Conservation (phyloP, 2,797 vertebrate genomes). For the Betta splendens region DNA sequence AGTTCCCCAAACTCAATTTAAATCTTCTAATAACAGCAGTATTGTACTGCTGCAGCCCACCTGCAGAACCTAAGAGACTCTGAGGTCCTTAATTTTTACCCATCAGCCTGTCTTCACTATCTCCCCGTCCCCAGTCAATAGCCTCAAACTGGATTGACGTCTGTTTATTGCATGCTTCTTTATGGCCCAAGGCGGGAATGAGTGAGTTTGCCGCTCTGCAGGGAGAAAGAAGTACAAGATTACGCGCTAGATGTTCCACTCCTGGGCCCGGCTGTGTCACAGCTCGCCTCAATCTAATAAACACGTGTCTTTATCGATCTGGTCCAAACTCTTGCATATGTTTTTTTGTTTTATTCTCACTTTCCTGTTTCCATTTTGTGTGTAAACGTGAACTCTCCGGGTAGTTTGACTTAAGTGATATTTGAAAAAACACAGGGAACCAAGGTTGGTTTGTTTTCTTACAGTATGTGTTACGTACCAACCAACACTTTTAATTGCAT, state of each 20-base stretch:
- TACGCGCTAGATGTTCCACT: slow-evolving; percentile 69
- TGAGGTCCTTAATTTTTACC: slow-evolving; percentile 11
- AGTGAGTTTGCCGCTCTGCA: slow-evolving; percentile 45
- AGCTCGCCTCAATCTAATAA: slow-evolving; percentile 70
- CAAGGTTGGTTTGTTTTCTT: background rate
- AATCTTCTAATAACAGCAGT: slow-evolving; percentile 4
- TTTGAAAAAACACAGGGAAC: background rate
- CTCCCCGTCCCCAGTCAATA: slow-evolving; percentile 37
- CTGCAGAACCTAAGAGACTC: slow-evolving; percentile 9
- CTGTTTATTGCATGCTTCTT: slow-evolving; percentile 64
- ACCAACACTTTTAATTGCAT: background rate
- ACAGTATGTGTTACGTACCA: background rate
- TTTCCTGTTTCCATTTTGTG: background rate
- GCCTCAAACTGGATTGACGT: slow-evolving; percentile 59
- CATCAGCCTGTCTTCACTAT: slow-evolving; percentile 28
- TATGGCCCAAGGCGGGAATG: slow-evolving; percentile 46
- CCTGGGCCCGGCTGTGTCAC: slow-evolving; percentile 51
- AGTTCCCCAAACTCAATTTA: slow-evolving; percentile 19
- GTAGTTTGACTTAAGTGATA: background rate
- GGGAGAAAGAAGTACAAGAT: slow-evolving; percentile 59
- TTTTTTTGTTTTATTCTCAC: slow-evolving; percentile 17
- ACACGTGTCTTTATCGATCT: slow-evolving; percentile 78
- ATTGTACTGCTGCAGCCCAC: background rate
- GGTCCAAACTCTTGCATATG: slow-evolving; percentile 19
- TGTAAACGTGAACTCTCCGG: slow-evolving; percentile 1